phyloP scores from a whole-genome alignment of 2,797 vertebrate genomes.

The Siniperca scherzeri region DNA sequence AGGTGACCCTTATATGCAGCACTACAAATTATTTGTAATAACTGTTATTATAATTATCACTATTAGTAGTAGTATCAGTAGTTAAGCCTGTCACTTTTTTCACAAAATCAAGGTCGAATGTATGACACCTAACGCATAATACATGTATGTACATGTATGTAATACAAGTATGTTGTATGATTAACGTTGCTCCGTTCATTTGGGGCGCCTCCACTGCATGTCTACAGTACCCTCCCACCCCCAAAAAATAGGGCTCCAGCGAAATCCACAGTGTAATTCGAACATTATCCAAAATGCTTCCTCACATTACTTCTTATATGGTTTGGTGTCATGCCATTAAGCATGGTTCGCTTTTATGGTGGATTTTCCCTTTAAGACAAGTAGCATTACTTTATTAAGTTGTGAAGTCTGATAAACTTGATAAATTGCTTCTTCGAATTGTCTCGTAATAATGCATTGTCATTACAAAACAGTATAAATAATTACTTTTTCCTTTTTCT shows the following conservation, averaged over 20 bases:
- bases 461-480: slow-evolving; percentile 1
- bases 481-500: slow-evolving; percentile 19
- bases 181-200: background rate
- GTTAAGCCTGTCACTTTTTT: background rate
- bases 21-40: too few species aligned
- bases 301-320: background rate
- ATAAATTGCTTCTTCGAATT: background rate
- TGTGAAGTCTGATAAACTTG: background rate
- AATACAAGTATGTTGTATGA: background rate
- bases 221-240: too few species aligned
- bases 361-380: background rate
- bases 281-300: too few species aligned
- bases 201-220: background rate
- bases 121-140: background rate
- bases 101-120: background rate
- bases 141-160: too few species aligned
- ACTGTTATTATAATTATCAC: background rate
- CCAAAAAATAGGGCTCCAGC: too few species aligned
- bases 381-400: background rate
- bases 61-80: background rate
- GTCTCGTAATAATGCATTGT: background rate
- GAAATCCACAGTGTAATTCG: too few species aligned
- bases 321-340: background rate
- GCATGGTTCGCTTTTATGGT: background rate
- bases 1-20: background rate